Conservation (phyloP, 2,888 invertebrate genomes). For the Mythimna pallens region DNA sequence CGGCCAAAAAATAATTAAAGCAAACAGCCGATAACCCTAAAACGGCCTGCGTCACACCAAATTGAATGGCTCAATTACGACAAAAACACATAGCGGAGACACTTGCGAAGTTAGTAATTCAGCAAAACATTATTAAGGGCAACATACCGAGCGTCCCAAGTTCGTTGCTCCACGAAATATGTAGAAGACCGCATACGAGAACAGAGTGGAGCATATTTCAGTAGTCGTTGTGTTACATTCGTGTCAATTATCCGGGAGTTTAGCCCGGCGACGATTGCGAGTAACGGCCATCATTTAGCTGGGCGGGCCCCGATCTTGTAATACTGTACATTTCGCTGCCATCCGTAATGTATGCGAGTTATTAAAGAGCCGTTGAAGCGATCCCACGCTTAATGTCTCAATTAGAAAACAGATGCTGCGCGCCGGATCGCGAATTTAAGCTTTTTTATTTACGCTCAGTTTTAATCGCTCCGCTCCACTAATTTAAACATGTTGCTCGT, state of each 20-base stretch:
- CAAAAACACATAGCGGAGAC: slow-evolving; percentile 56
- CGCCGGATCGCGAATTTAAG: slow-evolving; percentile 79
- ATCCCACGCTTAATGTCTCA: slow-evolving; percentile 86
- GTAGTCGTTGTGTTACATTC: slow-evolving; percentile 80
- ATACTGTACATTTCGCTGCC: slow-evolving; percentile 78
- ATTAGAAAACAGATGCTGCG: slow-evolving; percentile 86
- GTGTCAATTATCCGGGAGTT: slow-evolving; percentile 87
- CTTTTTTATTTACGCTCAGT: slow-evolving; percentile 76
- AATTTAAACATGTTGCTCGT: slow-evolving; percentile 70
- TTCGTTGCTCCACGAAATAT: slow-evolving; percentile 69
- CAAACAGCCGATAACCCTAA: slow-evolving; percentile 47
- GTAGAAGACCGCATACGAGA: slow-evolving; percentile 67
- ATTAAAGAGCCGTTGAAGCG: slow-evolving; percentile 85
- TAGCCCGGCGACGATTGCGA: slow-evolving; percentile 84
- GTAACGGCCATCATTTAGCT: slow-evolving; percentile 84
- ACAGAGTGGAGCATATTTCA: slow-evolving; percentile 72
- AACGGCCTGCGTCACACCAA: slow-evolving; percentile 48
- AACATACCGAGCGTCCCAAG: slow-evolving; percentile 62
- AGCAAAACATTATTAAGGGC: slow-evolving; percentile 64
- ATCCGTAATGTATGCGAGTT: slow-evolving; percentile 85
- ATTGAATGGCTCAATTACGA: slow-evolving; percentile 62
- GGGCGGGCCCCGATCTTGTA: slow-evolving; percentile 75
- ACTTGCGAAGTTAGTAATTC: slow-evolving; percentile 61
- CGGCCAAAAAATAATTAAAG: slow-evolving; percentile 37
- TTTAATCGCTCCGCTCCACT: slow-evolving; percentile 68